Conservation (phyloP, 1,140 invertebrate species). For the Drosophila nigrodunni region DNA sequence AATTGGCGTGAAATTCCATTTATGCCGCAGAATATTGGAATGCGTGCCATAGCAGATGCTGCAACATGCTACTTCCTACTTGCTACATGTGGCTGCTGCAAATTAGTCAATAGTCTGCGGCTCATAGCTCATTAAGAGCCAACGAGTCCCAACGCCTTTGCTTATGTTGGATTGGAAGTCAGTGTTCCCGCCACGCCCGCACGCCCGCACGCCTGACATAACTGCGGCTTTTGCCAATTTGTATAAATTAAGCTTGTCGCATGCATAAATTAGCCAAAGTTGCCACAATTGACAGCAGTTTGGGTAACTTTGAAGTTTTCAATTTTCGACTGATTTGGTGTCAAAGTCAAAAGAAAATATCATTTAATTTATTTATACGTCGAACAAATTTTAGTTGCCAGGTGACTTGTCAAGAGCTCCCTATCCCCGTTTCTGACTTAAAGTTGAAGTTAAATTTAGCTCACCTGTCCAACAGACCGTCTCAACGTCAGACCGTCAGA, state of each 20-base stretch:
- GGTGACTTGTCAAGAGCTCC: slow-evolving; percentile 38
- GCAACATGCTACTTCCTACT: slow-evolving; percentile 43
- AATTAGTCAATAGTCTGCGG: slow-evolving; percentile 77
- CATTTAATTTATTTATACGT: slow-evolving; percentile 79
- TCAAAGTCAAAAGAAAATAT: slow-evolving; percentile 70
- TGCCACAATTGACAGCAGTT: slow-evolving; percentile 3
- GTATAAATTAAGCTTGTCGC: slow-evolving; percentile 66
- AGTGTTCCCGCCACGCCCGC: too few relatives aligned
- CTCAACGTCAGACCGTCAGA: not conserved
- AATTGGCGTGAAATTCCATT: slow-evolving; percentile 69
- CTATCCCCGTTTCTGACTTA: slow-evolving; percentile 6
- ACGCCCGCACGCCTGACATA: slow-evolving; percentile 8
- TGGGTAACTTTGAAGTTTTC: slow-evolving; percentile 40
- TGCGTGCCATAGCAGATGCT: slow-evolving; percentile 51
- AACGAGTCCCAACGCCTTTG: not conserved
- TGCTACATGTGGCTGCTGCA: slow-evolving; percentile 61
- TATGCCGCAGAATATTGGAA: slow-evolving; percentile 63
- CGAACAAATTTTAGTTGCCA: slow-evolving; percentile 35
- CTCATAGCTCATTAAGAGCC: slow-evolving; percentile 63
- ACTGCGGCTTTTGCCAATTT: slow-evolving; percentile 64
- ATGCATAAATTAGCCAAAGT: slow-evolving; percentile 61
- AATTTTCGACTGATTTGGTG: slow-evolving; percentile 61
- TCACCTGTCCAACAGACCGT: slow-evolving; percentile 36
- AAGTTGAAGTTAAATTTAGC: slow-evolving; percentile 37
- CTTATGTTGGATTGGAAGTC: too few relatives aligned